Base-by-base conservation (phyloP, 2,888 invertebrate genomes). In the Andrena bucephala region DNA sequence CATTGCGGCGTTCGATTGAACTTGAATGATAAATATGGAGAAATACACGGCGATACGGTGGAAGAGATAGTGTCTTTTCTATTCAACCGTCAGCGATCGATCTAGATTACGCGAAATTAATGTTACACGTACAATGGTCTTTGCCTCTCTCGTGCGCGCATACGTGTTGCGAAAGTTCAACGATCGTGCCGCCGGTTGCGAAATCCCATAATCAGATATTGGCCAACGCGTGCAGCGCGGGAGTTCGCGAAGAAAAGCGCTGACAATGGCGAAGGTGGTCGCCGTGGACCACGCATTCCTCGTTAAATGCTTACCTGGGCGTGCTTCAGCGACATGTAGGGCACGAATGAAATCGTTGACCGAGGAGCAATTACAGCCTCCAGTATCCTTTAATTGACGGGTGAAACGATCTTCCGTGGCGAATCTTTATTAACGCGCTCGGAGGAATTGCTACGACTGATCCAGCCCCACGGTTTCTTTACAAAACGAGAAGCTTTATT, bases 401-500 rank as follows among this genome's bases (percentile, higher is more conserved):
- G 13, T 20, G 20, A n/a, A 54, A 31, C 7, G 33, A 67, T 16
- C 6, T 5, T 33, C 33, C 24, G 4, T 1, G 16, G 42, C 16
- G 42, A 16, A 16, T 13, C 4, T 7, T 72, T 71, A 69, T 67
- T 54, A 62, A 71, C 57, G 48, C 60, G 6, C 20, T 60, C 16
- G 52, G n/a, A 52, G 16, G 57, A 52, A 68, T 48, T 24, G 24
- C 3, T 29, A 59, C 24, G 7, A 57, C 54, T 31, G 7, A 13
- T 59, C 31, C 31, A 54, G 36, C 52, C 29, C 7, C 10, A n/a
- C 50, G 20, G 8, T n/a, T 87, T 85, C 75, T 83, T 87, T 90
- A 87, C 80, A 88, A 89, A 90, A 90, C 88, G 81, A 57, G 57
- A 87, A 90, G 84, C 88, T 90, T 90, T 89, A 89, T 89, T 89